phyloP scores from a whole-genome alignment of 2,888 invertebrate species.

The Octonoba sinensis region DNA sequence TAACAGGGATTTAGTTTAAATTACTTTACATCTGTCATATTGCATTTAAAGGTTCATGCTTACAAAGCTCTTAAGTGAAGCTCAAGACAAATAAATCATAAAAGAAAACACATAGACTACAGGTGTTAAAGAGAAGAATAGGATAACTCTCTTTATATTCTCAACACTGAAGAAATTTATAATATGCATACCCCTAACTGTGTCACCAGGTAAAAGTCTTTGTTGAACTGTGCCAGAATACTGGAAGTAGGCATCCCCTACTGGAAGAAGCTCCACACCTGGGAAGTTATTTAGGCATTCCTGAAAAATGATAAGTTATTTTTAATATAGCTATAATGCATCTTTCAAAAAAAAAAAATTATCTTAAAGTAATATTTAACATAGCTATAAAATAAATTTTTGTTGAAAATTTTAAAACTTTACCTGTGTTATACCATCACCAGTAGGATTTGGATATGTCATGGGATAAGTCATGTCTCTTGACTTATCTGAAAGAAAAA shows the following conservation, averaged over 20 bases:
- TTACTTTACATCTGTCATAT: no score
- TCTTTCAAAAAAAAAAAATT: not conserved
- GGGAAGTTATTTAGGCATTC: conserved; percentile 59
- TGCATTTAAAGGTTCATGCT: no score
- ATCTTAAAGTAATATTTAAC: not conserved
- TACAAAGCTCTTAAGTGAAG: no score
- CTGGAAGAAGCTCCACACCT: conserved; percentile 54
- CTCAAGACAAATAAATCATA: no score
- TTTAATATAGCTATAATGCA: not conserved
- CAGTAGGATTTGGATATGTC: conserved; percentile 56
- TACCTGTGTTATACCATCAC: conserved; percentile 58
- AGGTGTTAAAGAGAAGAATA: no score
- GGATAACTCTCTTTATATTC: no score
- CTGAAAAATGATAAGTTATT: conserved; percentile 16
- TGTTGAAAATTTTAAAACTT: not conserved
- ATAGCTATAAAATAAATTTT: not conserved
- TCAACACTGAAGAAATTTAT: not conserved
- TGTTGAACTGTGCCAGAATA: conserved; percentile 61
- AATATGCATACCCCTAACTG: conserved; percentile 46
- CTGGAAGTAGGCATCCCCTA: conserved; percentile 61
- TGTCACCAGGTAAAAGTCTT: conserved; percentile 52
- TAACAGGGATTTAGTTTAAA: no score
- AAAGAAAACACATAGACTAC: no score
- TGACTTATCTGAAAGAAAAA: conserved; percentile 56
- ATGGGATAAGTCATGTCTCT: conserved; percentile 61